Evolutionary conservation across 2,113 vertebrate genomes (phyloP), one percentile per base, ranked within the genome.

Genomic region (Todiramphus chloris): DNA sequence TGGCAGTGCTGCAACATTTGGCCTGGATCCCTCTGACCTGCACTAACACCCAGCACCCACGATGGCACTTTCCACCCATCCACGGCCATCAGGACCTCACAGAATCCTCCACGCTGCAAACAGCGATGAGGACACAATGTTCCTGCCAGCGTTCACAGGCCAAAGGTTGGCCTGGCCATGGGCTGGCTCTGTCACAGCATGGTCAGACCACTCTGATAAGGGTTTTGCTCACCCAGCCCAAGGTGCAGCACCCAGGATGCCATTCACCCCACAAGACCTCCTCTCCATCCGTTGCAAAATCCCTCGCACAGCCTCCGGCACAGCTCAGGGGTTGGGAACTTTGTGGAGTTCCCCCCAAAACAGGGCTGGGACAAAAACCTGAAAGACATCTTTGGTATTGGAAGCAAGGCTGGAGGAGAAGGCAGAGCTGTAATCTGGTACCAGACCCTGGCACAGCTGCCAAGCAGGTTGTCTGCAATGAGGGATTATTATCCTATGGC

Each of bases 161-260:
- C 94, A 94, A 96, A 97, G 94, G 94, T 91, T 96, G 90, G 68
- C 53, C 81, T 81, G 81, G 81, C 81, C 55, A 81, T 1, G 4
- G 68, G 73, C 70, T 43, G 46, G 87, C 90, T 68, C 87, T 79
- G 74, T 60, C 35, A 17, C 0, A 6, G 89, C 83, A 55, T 0
- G 0, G 84, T 81, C 83, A 58, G 92, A 76, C 24, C 73, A 41
- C 68, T 21, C 73, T 78, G 90, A 87, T 87, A 95, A 97, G 84
- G 81, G 13, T 91, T 62, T 55, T 6, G 1, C 56, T 91, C 66
- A 23, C 46, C 46, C 70, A 76, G 76, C 13, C 76, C 2, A 8
- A 37, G 85, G n/a, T n/a, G 58, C 79, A 75, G 68, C 68, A 31
- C 63, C 67, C 87, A n/a, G 39, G 39, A 13, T 73, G 92, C 50